phyloP scores from a whole-genome alignment of 2,888 invertebrate genomes.

The Cylindroiulus punctatus region DNA sequence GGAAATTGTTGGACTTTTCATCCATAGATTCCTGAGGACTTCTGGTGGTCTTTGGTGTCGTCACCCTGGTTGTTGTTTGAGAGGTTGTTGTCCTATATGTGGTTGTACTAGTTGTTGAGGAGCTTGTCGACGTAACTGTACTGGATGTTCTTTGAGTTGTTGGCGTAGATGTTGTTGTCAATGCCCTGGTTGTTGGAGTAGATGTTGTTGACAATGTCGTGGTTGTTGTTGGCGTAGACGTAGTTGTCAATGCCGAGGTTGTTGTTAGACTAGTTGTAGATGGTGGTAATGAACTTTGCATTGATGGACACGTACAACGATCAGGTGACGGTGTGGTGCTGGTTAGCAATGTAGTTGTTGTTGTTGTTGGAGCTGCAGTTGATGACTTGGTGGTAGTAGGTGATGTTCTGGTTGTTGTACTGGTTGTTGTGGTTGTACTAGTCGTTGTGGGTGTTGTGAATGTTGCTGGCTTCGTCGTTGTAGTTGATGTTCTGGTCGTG shows the following conservation, averaged over 20 bases:
- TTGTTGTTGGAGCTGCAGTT: neutral
- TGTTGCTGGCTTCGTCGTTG: too few relatives aligned
- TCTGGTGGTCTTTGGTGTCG: too few relatives aligned
- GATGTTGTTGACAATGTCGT: neutral
- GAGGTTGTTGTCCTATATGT: neutral
- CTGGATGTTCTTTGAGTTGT: neutral
- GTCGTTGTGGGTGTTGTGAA: neutral
- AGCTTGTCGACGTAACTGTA: neutral
- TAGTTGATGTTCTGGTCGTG: neutral
- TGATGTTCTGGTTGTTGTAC: neutral
- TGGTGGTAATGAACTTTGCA: neutral
- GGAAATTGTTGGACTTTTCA: neutral
- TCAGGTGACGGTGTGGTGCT: neutral
- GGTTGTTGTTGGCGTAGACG: neutral
- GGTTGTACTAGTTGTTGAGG: neutral
- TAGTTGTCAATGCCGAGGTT: neutral
- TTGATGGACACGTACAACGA: constrained; percentile 29
- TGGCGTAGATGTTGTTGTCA: neutral
- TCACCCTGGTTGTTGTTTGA: neutral
- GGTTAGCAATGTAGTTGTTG: neutral
- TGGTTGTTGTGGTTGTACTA: neutral
- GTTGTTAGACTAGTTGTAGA: neutral
- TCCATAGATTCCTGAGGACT: neutral
- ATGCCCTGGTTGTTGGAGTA: neutral
- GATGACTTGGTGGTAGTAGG: neutral